Evolutionary conservation across 2,797 vertebrate species (phyloP).

Genomic region (Acrocephalus scirpaceus): DNA sequence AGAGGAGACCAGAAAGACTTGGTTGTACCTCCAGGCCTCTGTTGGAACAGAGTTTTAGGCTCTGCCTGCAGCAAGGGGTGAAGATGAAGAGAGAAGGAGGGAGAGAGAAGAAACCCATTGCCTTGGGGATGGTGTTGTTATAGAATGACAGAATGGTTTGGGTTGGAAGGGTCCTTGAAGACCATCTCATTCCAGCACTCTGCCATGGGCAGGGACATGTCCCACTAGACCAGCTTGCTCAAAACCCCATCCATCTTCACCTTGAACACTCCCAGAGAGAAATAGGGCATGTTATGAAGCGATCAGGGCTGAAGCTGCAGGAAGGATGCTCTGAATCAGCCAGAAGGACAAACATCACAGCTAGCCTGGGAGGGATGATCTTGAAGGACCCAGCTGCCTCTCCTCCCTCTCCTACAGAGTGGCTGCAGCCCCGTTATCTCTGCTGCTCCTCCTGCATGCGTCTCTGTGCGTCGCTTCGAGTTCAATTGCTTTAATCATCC

Average conservation of each 20-base stretch:
- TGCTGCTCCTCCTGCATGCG: background rate
- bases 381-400: background rate
- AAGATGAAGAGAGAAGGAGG: background rate
- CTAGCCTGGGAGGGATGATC: background rate
- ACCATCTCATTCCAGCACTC: background rate
- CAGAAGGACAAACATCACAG: background rate
- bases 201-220: background rate
- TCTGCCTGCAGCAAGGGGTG: background rate
- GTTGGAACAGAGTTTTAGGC: background rate
- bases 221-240: background rate
- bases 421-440: conserved; percentile 40
- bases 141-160: background rate
- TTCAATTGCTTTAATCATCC: conserved; percentile 57
- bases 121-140: background rate
- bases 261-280: background rate
- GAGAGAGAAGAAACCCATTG: background rate
- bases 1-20: background rate
- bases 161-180: background rate
- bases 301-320: background rate
- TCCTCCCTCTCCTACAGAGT: background rate
- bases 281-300: accelerated
- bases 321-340: background rate
- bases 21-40: background rate
- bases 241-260: background rate
- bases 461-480: background rate